Conservation (phyloP, 1,140 invertebrate species). For the Dysdera silvatica region DNA sequence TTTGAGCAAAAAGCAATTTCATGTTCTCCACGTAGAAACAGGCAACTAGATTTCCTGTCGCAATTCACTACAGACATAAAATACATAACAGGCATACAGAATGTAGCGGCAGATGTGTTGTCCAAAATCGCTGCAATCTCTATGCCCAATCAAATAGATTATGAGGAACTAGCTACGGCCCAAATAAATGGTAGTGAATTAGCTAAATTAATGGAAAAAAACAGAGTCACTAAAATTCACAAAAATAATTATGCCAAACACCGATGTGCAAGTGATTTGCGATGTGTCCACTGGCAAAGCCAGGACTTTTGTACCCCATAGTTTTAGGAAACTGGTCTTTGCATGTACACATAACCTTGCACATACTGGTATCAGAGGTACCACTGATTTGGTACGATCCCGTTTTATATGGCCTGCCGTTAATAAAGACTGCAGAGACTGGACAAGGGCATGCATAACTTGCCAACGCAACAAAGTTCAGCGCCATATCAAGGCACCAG, state of each 20-base stretch:
- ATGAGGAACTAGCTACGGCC: constrained; percentile 1
- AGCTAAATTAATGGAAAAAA: not conserved
- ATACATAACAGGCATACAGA: constrained; percentile 41
- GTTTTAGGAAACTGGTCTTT: not conserved
- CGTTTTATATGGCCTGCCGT: constrained; percentile 24
- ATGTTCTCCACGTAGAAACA: constrained; percentile 30
- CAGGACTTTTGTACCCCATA: constrained; percentile 9
- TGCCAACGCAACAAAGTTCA: constrained; percentile 22
- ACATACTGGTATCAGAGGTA: constrained; percentile 1
- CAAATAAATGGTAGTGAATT: constrained; percentile 17
- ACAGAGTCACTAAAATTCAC: not conserved
- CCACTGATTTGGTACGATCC: not conserved
- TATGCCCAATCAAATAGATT: not conserved
- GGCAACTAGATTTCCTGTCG: constrained; percentile 41
- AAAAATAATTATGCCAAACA: not conserved
- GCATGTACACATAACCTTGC: constrained; percentile 4
- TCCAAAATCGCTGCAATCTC: not conserved
- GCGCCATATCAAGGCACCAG: constrained; percentile 21
- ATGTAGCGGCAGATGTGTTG: constrained; percentile 30
- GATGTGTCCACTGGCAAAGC: constrained; percentile 4
- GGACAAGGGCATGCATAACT: not conserved
- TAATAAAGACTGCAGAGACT: not conserved
- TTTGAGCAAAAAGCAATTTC: constrained; percentile 25
- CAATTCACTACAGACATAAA: constrained; percentile 42
- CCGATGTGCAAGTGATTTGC: not conserved